These are phyloP conservation scores for Lasiurus cinereus DNA, from an alignment of 2,113 vertebrate genomes.

Conservation along the genomic window DNA sequence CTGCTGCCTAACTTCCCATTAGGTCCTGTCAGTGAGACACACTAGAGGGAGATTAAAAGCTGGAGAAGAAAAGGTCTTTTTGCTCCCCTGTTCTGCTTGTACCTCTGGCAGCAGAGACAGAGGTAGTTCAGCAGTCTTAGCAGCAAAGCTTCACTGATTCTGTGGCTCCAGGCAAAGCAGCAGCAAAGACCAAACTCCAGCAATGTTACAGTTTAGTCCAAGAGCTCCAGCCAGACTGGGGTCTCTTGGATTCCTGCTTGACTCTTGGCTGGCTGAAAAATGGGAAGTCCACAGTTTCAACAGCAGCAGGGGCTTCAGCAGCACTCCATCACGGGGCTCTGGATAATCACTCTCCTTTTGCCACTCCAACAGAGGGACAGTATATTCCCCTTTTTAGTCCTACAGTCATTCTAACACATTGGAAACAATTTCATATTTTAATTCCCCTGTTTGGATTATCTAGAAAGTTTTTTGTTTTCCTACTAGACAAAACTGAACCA, in stretches of 20 bases:
- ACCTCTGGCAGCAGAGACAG: neutral
- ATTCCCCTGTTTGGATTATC: neutral
- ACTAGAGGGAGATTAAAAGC: neutral
- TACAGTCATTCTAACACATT: neutral
- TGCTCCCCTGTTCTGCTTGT: neutral
- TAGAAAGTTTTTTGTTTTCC: neutral
- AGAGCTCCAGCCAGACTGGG: neutral
- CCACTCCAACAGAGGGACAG: neutral
- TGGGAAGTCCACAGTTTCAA: neutral
- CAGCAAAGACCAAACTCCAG: neutral
- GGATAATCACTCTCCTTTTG: neutral
- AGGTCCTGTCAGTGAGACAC: neutral
- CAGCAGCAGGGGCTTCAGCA: neutral
- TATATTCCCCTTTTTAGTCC: neutral
- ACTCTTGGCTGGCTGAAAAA: neutral
- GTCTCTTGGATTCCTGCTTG: neutral
- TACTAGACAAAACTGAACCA: neutral
- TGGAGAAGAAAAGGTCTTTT: neutral
- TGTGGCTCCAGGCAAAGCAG: neutral
- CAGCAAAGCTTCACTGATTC: neutral
- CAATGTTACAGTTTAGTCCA: neutral
- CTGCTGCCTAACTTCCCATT: neutral
- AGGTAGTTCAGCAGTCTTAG: neutral
- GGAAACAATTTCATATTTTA: neutral
- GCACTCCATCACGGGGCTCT: neutral